These are phyloP conservation scores for Sprattus sprattus DNA, from an alignment of 2,113 vertebrate species.

Conservation along the genomic window DNA sequence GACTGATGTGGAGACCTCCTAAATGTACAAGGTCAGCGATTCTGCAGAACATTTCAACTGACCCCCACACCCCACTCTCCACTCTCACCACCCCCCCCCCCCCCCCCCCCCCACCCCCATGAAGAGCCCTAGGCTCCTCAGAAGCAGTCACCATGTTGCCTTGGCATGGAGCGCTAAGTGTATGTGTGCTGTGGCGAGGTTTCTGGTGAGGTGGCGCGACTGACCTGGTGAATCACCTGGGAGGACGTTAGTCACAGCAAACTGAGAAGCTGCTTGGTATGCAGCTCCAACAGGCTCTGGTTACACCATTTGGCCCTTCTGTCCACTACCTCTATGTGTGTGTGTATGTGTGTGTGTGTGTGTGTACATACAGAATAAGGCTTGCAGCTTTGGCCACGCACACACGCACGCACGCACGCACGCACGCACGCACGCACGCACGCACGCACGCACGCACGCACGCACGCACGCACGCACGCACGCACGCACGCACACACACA, in stretches of 20 bases:
- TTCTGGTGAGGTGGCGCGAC: background rate
- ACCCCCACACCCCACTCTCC: constrained; percentile 10
- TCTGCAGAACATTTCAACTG: constrained; percentile 44
- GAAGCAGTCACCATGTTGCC: background rate
- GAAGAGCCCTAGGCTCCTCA: background rate
- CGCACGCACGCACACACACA: constrained; percentile 17
- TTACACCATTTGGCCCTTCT: constrained; percentile 28
- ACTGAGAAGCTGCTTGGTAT: constrained; percentile 26
- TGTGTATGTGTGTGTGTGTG: background rate
- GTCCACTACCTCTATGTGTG: constrained; percentile 26
- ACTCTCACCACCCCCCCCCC: background rate
- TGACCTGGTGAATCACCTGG: constrained; percentile 4
- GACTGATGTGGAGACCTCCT: constrained; percentile 55
- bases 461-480: constrained; percentile 20
- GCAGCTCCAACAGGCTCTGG: constrained; percentile 23
- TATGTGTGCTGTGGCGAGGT: background rate
- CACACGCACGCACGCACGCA: constrained; percentile 20
- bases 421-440: background rate
- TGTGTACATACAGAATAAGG: constrained; percentile 20
- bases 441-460: background rate
- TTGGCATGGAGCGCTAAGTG: background rate
- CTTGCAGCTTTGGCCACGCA: background rate
- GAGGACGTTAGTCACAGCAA: constrained; percentile 28
- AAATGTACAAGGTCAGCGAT: constrained; percentile 69
- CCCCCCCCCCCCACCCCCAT: background rate